These are phyloP conservation scores for Daktulosphaira vitifoliae DNA, from an alignment of 1,140 invertebrate genomes.

Conservation along the genomic window DNA sequence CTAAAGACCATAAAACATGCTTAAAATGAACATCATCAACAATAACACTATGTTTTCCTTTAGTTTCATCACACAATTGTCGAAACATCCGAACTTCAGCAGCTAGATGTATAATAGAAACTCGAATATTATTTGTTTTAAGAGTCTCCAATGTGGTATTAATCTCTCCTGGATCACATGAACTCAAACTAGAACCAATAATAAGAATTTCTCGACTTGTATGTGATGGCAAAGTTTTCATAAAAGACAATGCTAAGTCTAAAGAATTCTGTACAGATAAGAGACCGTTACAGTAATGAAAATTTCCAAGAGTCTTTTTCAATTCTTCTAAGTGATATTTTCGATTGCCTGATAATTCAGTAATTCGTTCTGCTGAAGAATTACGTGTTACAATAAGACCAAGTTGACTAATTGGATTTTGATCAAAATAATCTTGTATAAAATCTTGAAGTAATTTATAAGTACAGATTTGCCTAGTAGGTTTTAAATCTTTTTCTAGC, in stretches of 20 bases:
- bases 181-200: conserved; percentile 86
- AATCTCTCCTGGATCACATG: conserved; percentile 93
- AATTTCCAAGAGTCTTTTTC: conserved; percentile 35
- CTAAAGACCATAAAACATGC: conserved; percentile 46
- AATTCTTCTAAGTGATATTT: conserved; percentile 54
- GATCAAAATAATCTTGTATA: conserved; percentile 94
- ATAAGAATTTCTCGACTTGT: conserved; percentile 87
- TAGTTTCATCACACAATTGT: conserved; percentile 71
- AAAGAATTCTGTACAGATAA: conserved; percentile 91
- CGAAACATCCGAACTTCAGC: conserved; percentile 91
- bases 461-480: conserved; percentile 80
- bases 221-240: conserved; percentile 86
- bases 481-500: conserved; percentile 89
- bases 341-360: conserved; percentile 78
- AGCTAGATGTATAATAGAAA: conserved; percentile 87
- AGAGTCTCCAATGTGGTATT: conserved; percentile 68
- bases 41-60: conserved; percentile 75
- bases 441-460: conserved; percentile 74
- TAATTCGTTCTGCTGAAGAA: conserved; percentile 79
- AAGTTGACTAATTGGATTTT: conserved; percentile 96
- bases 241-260: conserved; percentile 71
- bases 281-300: conserved; percentile 57
- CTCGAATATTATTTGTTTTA: conserved; percentile 53
- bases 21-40: conserved; percentile 83
- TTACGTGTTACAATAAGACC: conserved; percentile 86